Conservation (phyloP, 2,113 vertebrate species). For the Riparia riparia region DNA sequence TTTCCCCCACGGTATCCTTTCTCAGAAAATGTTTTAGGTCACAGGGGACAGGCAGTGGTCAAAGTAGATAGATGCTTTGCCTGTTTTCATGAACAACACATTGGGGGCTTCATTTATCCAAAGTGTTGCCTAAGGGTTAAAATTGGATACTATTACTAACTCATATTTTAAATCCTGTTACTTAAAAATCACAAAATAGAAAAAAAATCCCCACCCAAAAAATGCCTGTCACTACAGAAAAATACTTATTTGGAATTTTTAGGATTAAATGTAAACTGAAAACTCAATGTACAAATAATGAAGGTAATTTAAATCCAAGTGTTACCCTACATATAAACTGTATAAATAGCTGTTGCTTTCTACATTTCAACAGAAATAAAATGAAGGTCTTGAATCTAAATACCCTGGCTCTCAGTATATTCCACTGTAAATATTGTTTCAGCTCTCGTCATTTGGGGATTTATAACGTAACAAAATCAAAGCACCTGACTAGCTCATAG, state of each 20-base stretch:
- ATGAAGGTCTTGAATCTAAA: background rate
- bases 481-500: background rate
- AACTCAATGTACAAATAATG: background rate
- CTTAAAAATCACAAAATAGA: background rate
- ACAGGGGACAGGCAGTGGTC: background rate
- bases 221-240: background rate
- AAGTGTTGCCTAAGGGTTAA: background rate
- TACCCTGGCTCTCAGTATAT: background rate
- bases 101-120: background rate
- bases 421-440: conserved; percentile 7
- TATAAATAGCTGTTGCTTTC: background rate
- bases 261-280: background rate
- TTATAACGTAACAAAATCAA: background rate
- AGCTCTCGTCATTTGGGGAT: background rate
- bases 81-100: background rate
- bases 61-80: background rate
- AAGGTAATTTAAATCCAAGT: background rate
- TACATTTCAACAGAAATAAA: background rate
- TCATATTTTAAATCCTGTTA: background rate
- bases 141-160: background rate
- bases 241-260: background rate
- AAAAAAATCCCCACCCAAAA: no score
- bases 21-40: background rate
- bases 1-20: background rate
- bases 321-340: background rate